Conservation (phyloP, 2,113 vertebrate species). For the Platysteira castanea region DNA sequence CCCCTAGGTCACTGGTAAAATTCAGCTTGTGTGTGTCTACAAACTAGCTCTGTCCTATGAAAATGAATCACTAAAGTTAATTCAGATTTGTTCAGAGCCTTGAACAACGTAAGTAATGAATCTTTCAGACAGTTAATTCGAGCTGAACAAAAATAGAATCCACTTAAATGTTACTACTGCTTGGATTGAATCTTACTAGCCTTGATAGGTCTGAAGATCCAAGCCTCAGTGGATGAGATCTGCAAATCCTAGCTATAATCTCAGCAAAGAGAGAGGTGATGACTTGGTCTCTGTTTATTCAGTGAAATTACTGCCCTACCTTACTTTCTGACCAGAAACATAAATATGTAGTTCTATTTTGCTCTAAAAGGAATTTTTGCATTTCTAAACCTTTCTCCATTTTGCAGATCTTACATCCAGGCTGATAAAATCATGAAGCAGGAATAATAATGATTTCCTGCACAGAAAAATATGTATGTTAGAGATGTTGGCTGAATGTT, state of each 20-base stretch:
- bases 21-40: not conserved
- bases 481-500: constrained; percentile 17
- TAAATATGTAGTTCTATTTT: not conserved
- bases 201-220: constrained; percentile 26
- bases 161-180: constrained; percentile 1
- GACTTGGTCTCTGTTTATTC: not conserved
- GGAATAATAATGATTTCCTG: constrained; percentile 32
- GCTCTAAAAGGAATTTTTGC: not conserved
- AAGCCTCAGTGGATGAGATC: not conserved
- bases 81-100: not conserved
- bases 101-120: constrained; percentile 17
- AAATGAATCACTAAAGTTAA: constrained; percentile 33
- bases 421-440: constrained; percentile 29
- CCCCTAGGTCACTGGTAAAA: not conserved
- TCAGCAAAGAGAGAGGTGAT: not conserved
- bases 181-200: constrained; percentile 36
- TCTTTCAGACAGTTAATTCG: constrained; percentile 52
- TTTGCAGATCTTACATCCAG: not conserved
- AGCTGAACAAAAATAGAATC: constrained; percentile 39
- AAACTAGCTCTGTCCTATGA: not conserved
- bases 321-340: not conserved
- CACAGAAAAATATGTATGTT: not conserved
- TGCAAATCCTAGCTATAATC: not conserved
- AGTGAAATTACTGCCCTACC: not conserved
- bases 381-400: not conserved